These are phyloP conservation scores for Flexamia atlantica DNA, from an alignment of 2,888 invertebrate species.

Conservation along the genomic window DNA sequence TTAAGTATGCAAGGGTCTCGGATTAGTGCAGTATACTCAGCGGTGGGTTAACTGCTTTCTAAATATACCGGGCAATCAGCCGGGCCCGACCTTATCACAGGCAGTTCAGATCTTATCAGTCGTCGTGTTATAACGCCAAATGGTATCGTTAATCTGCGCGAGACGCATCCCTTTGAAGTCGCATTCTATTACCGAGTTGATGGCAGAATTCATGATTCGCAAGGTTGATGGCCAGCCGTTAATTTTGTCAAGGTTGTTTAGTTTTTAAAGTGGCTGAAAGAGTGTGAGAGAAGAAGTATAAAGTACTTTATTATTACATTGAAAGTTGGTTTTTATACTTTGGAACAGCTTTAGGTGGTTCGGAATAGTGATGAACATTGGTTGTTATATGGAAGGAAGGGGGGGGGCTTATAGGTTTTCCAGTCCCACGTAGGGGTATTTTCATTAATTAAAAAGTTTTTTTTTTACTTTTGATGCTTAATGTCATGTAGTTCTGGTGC, in stretches of 20 bases:
- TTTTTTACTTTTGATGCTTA: no score
- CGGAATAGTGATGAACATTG: no score
- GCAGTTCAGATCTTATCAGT: slow-evolving; percentile 21
- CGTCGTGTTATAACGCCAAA: slow-evolving; percentile 6
- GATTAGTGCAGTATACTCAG: neutral
- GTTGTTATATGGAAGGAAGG: no score
- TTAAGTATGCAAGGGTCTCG: neutral
- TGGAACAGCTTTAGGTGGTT: no score
- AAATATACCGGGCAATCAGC: slow-evolving; percentile 10
- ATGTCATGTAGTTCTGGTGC: no score
- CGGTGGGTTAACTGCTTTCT: neutral
- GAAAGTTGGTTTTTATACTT: no score
- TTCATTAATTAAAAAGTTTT: no score
- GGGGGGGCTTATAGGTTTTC: no score
- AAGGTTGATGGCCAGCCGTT: neutral
- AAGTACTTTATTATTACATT: no score
- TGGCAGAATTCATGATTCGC: slow-evolving; percentile 12
- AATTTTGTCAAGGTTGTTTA: neutral
- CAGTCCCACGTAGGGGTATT: no score
- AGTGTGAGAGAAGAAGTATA: no score
- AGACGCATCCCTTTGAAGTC: neutral
- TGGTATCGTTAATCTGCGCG: slow-evolving; percentile 7
- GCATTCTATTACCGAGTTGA: neutral
- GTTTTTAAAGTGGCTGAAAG: no score
- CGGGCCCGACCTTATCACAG: neutral